Evolutionary conservation across 1,140 invertebrate genomes (phyloP), one percentile per base, ranked within the genome.

Genomic region (Protaetia brevitarsis): DNA sequence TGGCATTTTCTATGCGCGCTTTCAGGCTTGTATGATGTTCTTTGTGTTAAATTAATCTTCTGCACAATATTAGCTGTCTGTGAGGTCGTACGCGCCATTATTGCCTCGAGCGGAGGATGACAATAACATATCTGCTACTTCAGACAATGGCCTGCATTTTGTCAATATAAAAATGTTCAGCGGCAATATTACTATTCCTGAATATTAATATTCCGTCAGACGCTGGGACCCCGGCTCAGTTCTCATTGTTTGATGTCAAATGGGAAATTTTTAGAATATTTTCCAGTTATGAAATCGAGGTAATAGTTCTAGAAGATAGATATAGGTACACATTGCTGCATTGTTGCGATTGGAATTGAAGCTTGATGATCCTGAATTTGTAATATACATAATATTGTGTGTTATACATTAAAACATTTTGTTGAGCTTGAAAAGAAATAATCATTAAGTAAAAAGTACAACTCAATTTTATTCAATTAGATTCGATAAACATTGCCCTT

Each of bases 21-120:
- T 64, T 51, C 62, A 64, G 37, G 23, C 36, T 64, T 64, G 51
- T 30, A 51, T 41, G 41, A 51, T 51, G 62, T 37, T 51, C 62
- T 45, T 64, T 64, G 62, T 64, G 26, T 64, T 64, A 64, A 41
- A 64, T 64, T 64, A 64, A 64, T 64, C 62, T 64, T 51, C n/a
- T 21, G 62, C 41, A 64, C 62, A 45, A 64, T 64, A 64, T 64
- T 64, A 64, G 62, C 62, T 64, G 62, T 64, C 62, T 29, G 36
- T 64, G 62, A 64, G 36, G 62, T 64, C 41, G 62, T 64, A 45
- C 36, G 19, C 26, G 62, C 36, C 36, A 64, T 51, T 64, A 64
- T 45, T 64, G 41, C 62, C 21, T 45, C 36, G 62, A 64, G 31
- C 62, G 62, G 36, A 41, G 26, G 26, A 64, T 28, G 62, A 64